A percentile compares a stretch with the other conserved stretches of the same genome.
phyloP scores from a whole-genome alignment of 2,113 vertebrate species.

The Dicaeum eximium region DNA sequence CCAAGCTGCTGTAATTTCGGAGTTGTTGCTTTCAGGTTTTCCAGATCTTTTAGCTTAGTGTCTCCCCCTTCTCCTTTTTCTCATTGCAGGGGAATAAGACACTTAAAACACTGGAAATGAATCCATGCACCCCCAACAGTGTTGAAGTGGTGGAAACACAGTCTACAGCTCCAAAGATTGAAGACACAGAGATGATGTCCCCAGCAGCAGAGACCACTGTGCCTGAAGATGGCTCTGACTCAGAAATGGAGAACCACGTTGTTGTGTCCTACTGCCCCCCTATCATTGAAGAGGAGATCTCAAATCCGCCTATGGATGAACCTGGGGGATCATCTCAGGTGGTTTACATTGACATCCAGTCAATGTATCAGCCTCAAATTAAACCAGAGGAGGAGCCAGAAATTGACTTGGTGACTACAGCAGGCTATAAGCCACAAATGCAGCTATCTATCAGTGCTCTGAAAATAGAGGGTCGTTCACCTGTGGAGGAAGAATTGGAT shows the following conservation, averaged over 20 bases:
- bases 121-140: constrained; percentile 84
- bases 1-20: background rate
- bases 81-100: constrained; percentile 67
- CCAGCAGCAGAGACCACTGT: constrained; percentile 71
- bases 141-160: constrained; percentile 87
- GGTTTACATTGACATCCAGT: constrained; percentile 92
- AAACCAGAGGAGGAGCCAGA: constrained; percentile 68
- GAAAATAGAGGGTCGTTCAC: constrained; percentile 8
- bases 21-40: background rate
- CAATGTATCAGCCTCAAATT: constrained; percentile 79
- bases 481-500: constrained; percentile 52
- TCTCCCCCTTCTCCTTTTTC: background rate
- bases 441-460: constrained; percentile 51
- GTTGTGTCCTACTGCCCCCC: constrained; percentile 86
- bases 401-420: constrained; percentile 17
- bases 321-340: constrained; percentile 82
- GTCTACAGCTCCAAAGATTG: constrained; percentile 76
- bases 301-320: constrained; percentile 67
- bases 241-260: constrained; percentile 76
- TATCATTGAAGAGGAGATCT: constrained; percentile 83
- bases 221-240: constrained; percentile 71
- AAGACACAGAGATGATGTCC: constrained; percentile 80
- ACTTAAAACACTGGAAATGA: constrained; percentile 84
- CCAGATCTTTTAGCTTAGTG: background rate
- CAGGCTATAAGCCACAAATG: constrained; percentile 82